Percentiles rank a stretch among this genome's conserved stretches.
These are phyloP conservation scores for Darevskia nairensis DNA, from an alignment of 2,797 vertebrate genomes.

Conservation along the genomic window DNA sequence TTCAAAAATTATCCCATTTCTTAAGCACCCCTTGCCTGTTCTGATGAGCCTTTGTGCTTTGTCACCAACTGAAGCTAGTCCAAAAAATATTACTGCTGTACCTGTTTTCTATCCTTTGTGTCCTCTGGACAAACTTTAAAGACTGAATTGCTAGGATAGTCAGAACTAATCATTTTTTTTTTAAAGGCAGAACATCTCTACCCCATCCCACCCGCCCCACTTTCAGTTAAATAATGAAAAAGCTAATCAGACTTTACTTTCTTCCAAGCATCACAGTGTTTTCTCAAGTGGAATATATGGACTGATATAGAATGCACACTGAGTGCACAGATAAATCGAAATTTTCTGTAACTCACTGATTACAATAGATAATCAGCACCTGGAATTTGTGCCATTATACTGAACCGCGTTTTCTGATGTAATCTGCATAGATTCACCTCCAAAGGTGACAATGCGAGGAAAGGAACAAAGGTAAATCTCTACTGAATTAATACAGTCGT, in stretches of 20 bases:
- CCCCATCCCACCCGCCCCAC: background rate
- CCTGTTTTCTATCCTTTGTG: background rate
- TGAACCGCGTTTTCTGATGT: conserved; percentile 44
- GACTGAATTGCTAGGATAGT: background rate
- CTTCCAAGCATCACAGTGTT: conserved; percentile 20
- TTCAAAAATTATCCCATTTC: background rate
- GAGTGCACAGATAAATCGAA: conserved; percentile 45
- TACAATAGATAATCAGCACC: conserved; percentile 63
- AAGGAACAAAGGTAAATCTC: conserved; percentile 40
- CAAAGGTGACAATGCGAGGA: conserved; percentile 14
- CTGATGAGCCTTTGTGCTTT: background rate
- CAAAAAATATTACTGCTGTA: background rate
- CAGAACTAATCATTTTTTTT: background rate
- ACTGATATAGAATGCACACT: conserved; percentile 26
- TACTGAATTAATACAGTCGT: background rate
- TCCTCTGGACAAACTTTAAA: background rate
- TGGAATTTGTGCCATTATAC: conserved; percentile 47
- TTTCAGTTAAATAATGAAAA: conserved; percentile 40
- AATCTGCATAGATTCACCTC: conserved; percentile 58
- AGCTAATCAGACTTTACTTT: conserved; percentile 45
- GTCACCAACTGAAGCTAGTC: background rate
- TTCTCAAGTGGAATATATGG: conserved; percentile 21
- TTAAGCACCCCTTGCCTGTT: background rate
- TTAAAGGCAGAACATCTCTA: background rate
- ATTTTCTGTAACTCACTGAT: conserved; percentile 44